phyloP scores from a whole-genome alignment of 2,888 invertebrate species.

The Brachylomia viminalis region DNA sequence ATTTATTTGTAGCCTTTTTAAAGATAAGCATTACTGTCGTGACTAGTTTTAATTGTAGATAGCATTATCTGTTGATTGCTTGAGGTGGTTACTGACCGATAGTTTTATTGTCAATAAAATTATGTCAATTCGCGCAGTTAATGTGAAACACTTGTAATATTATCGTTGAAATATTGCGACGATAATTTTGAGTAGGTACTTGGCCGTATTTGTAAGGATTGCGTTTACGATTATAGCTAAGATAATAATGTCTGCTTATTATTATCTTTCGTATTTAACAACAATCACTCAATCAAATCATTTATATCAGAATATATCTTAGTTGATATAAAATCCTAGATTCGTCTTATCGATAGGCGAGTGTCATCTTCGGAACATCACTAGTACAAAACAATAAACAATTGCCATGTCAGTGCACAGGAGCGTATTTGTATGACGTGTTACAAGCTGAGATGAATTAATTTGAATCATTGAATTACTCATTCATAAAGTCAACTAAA shows the following conservation, averaged over 20 bases:
- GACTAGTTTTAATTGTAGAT: constrained; percentile 68
- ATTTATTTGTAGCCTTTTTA: constrained; percentile 58
- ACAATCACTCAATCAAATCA: background rate
- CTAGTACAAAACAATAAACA: constrained; percentile 38
- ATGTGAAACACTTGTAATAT: constrained; percentile 50
- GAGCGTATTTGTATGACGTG: constrained; percentile 20
- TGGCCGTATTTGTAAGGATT: constrained; percentile 19
- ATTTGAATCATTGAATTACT: constrained; percentile 17
- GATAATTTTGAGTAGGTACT: constrained; percentile 35
- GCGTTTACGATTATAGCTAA: constrained; percentile 21
- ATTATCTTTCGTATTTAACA: constrained; percentile 1
- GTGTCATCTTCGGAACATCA: constrained; percentile 20
- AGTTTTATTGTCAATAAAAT: constrained; percentile 50
- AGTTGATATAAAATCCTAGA: background rate
- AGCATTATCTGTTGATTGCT: constrained; percentile 63
- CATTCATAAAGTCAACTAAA: background rate
- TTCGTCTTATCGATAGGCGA: constrained; percentile 25
- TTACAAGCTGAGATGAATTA: constrained; percentile 12
- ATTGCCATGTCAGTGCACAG: constrained; percentile 32
- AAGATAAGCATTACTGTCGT: constrained; percentile 65
- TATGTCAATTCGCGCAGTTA: constrained; percentile 53
- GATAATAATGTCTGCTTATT: constrained; percentile 17
- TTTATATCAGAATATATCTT: background rate
- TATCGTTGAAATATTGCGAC: constrained; percentile 53
- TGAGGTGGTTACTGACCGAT: constrained; percentile 58